Evolutionary conservation across 2,797 vertebrate species (phyloP).

Genomic region (Parauchenoglanis ngamensis): DNA sequence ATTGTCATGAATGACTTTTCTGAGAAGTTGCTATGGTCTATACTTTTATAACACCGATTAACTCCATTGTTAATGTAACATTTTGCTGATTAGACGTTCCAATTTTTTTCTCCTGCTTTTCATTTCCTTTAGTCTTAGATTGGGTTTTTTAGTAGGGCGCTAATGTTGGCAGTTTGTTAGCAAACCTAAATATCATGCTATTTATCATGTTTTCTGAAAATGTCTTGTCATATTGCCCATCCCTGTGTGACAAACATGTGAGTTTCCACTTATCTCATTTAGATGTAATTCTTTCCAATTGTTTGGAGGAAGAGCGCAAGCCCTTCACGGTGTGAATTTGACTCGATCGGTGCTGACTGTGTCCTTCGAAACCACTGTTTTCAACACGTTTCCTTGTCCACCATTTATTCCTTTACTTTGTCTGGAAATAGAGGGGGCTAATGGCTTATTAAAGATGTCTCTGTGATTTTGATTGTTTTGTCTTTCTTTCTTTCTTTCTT

Average conservation of each 20-base stretch:
- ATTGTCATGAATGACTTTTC: not conserved
- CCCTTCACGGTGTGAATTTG: not conserved
- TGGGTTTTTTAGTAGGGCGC: not conserved
- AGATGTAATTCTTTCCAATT: constrained; percentile 7
- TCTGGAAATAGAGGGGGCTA: constrained; percentile 59
- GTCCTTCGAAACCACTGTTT: constrained; percentile 22
- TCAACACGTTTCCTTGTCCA: constrained; percentile 34
- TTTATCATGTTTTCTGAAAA: constrained; percentile 7
- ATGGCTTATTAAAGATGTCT: constrained; percentile 51
- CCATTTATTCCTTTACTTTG: constrained; percentile 32
- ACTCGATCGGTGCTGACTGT: constrained; percentile 12
- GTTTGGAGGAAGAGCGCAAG: constrained; percentile 17
- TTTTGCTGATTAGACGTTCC: not conserved
- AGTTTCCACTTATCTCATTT: constrained; percentile 1
- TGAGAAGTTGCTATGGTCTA: not conserved
- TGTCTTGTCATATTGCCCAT: not conserved
- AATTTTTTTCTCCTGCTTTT: not conserved
- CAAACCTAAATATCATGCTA: not conserved
- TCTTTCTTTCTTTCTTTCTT: constrained; percentile 34
- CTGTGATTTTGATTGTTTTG: not conserved
- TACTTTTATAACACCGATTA: not conserved
- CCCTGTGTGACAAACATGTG: not conserved
- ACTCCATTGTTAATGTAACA: not conserved
- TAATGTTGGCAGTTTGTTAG: not conserved
- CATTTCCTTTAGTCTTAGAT: not conserved